Base-by-base conservation (phyloP, 2,888 invertebrate genomes). In the Acanthosoma haemorrhoidale region DNA sequence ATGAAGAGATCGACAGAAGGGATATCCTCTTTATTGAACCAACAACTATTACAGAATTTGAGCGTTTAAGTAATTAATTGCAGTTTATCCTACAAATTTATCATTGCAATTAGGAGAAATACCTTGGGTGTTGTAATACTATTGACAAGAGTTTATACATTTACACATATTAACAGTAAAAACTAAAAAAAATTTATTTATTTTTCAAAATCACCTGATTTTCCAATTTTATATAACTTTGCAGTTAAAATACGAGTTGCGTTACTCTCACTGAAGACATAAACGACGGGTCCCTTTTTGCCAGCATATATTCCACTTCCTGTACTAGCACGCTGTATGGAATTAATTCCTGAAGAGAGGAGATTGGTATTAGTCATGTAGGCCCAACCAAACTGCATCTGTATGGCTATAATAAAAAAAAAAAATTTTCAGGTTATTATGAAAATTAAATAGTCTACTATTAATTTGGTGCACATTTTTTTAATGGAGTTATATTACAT, bases 291-390 rank as follows among this genome's bases (percentile, higher is more conserved):
- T 6, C 80, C 80, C 9, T 75, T 70, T 4, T 75, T 72, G 4
- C 82, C 81, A 72, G 77, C 73, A 75, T 82, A 85, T 41, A 85
- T 82, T 4, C 85, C 85, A 71, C 83, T 83, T 13, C 85, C 85
- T 4, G 80, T 75, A 63, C 76, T 78, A 2, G 79, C 79, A 4
- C 58, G 66, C 0, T 58, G 13, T 0, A 82, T 80, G 1, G 75
- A 70, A 68, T 83, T 82, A 70, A 82, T 80, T 29, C 84, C 84
- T 0, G 85, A 77, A 1, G 81, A 81, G 8, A 85, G 76, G 1
- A 85, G 76, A 74, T 84, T 84, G 0, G 81, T 81, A 2, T 81
- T 77, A 71, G 81, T 78, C 1, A 80, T 78, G 41, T 79, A 79
- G 0, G 84, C 79, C 81, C 83, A 85, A 4, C 80, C 81, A 4